A percentile compares a stretch with the other conserved stretches of the same genome.
These are phyloP conservation scores for Catostylus mosaicus DNA, from an alignment of 30 jellyfish, hydroid and myxozoan genomes.

Conservation along the genomic window DNA sequence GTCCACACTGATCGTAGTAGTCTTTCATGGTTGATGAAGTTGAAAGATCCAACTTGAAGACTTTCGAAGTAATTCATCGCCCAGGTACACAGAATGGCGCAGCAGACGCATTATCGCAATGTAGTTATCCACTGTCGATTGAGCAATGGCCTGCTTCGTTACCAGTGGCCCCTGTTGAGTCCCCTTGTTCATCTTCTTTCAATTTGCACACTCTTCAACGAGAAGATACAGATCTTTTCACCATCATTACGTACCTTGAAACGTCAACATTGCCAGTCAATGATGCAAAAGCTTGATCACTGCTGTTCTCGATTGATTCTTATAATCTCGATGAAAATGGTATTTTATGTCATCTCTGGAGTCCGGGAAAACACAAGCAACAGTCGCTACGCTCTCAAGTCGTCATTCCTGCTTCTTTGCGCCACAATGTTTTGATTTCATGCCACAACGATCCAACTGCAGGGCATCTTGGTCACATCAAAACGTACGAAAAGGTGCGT, in stretches of 20 bases:
- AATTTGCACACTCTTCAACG: conserved; percentile 21
- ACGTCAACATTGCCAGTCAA: not conserved
- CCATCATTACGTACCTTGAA: conserved; percentile 13
- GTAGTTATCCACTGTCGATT: not conserved
- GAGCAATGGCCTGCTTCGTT: not conserved
- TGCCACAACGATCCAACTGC: conserved; percentile 66
- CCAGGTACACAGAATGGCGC: conserved; percentile 28
- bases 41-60: conserved; percentile 10
- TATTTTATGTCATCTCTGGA: conserved; percentile 52
- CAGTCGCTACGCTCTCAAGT: conserved; percentile 27
- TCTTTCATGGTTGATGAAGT: conserved; percentile 5
- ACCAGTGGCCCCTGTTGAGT: conserved; percentile 17
- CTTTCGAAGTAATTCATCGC: conserved; percentile 45
- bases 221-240: conserved; percentile 10
- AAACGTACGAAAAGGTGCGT: conserved; percentile 57
- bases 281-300: conserved; percentile 27
- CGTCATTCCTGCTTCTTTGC: conserved; percentile 45
- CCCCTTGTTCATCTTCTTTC: conserved; percentile 1
- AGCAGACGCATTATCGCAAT: conserved; percentile 33
- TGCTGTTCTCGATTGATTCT: conserved; percentile 30
- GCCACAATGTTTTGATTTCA: conserved; percentile 33
- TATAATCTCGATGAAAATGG: conserved; percentile 43
- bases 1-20: conserved; percentile 54
- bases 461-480: conserved; percentile 35
- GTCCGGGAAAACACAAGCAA: conserved; percentile 29